Base-by-base conservation (phyloP, 1,140 invertebrate genomes). In the Drosophila sechellia region DNA sequence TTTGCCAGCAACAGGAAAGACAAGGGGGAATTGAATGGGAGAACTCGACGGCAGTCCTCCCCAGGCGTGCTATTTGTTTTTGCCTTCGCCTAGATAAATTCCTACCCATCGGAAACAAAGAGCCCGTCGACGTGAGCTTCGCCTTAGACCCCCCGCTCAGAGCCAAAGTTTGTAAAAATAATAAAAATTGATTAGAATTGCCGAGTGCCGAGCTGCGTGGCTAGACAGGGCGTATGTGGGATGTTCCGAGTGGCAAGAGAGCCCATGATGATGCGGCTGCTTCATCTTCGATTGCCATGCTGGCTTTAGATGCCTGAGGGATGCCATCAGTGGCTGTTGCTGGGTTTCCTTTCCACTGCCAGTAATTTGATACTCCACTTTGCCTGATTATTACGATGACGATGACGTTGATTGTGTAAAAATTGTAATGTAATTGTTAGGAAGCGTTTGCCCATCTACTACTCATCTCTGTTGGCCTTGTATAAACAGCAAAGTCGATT, bases 151-250 rank as follows among this genome's bases (percentile, higher is more conserved):
- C 42, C 50, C 27, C n/a, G 20, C 43, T 43, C 57, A 55, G 57
- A 83, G 79, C 64, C 68, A 58, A 76, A 87, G 59, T 89, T 87
- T 90, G 77, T 85, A 90, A 91, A 91, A 91, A 91, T 91, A 91
- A 91, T 91, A 91, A 91, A 91, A 91, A 91, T 91, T 91, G 86
- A 91, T 91, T 91, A 91, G 90, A 91, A 91, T 90, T 91, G 83
- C 83, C 63, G 71, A 53, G 66, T 56, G 64, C 40, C 35, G 63
- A 46, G 66, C 61, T 57, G 37, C 31, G 64, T 39, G 64, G 70
- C 74, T 61, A 76, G 63, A 77, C 60, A 59, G 49, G 58, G 64
- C 83, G 58, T 83, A 83, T 87, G 69, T 81, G 70, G 72, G 58
- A 78, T 60, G 59, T 60, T 27, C 58, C 52, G 39, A 20, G 52